Conservation (phyloP, 2,797 vertebrate genomes). For the Danio tinwini region DNA sequence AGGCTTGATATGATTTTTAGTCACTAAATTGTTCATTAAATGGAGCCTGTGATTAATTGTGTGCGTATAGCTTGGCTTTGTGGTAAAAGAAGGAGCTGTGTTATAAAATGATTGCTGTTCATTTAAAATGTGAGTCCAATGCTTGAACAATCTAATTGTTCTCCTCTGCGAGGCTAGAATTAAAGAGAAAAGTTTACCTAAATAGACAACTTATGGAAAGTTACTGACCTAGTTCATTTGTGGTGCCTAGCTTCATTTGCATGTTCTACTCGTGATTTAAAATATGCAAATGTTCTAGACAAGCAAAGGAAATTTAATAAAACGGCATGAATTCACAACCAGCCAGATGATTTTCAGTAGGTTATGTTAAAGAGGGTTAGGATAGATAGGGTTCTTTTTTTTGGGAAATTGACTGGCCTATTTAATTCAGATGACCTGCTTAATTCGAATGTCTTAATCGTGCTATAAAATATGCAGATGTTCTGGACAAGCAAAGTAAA, state of each 20-base stretch:
- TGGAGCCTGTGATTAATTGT: background rate
- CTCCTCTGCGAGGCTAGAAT: background rate
- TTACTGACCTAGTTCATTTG: constrained; percentile 11
- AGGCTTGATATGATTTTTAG: background rate
- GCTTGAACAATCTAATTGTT: constrained; percentile 3
- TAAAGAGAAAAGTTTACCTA: constrained; percentile 8
- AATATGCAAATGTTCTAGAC: constrained; percentile 29
- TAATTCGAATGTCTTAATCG: no score
- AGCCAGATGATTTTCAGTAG: background rate
- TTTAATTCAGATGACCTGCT: background rate
- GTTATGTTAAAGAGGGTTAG: background rate
- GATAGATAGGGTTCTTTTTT: background rate
- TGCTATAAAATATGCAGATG: background rate
- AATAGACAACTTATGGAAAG: constrained; percentile 11
- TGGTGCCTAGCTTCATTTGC: constrained; percentile 19
- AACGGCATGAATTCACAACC: background rate
- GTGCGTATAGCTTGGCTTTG: background rate
- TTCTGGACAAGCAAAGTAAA: background rate
- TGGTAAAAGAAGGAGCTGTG: background rate
- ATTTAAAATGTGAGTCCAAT: background rate
- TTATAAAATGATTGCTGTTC: background rate
- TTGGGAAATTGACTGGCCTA: background rate
- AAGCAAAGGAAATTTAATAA: constrained; percentile 1
- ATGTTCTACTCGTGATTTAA: constrained; percentile 4
- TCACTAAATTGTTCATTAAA: constrained; percentile 3